Conservation (phyloP, 2,113 vertebrate genomes). For the Platysteira castanea region DNA sequence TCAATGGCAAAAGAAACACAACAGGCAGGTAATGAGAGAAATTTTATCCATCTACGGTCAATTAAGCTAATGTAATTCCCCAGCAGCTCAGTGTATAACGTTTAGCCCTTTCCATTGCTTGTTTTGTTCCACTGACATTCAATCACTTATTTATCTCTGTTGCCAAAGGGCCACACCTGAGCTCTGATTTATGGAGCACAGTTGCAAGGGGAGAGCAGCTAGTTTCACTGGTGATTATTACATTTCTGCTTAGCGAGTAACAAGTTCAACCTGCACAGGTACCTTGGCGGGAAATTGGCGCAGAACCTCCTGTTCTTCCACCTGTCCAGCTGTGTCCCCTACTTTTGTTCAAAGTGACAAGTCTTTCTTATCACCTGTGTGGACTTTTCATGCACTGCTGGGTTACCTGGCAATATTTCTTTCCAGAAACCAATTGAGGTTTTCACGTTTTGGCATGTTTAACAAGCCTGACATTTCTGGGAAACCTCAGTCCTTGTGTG, state of each 20-base stretch:
- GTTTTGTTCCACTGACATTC: constrained; percentile 42
- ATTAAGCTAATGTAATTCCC: constrained; percentile 27
- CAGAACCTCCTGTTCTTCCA: not conserved
- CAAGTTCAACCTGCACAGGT: not conserved
- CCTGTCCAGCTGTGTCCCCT: not conserved
- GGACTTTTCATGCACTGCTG: not conserved
- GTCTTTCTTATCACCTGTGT: not conserved
- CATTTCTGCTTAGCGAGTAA: not conserved
- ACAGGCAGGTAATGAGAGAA: not conserved
- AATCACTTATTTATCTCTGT: constrained; percentile 9
- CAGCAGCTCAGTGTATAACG: not conserved
- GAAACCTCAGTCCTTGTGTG: not conserved
- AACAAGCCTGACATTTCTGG: not conserved
- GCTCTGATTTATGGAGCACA: not conserved
- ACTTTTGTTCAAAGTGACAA: not conserved
- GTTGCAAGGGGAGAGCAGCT: not conserved
- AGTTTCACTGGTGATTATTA: not conserved
- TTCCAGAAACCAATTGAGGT: not conserved
- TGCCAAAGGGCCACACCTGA: constrained; percentile 32
- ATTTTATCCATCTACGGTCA: not conserved
- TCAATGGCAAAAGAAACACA: not conserved
- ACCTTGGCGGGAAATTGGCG: not conserved
- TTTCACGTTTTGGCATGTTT: not conserved
- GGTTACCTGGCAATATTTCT: not conserved
- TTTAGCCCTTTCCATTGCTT: not conserved